phyloP scores from a whole-genome alignment of 2,888 invertebrate species.

The Anthrax anthrax region DNA sequence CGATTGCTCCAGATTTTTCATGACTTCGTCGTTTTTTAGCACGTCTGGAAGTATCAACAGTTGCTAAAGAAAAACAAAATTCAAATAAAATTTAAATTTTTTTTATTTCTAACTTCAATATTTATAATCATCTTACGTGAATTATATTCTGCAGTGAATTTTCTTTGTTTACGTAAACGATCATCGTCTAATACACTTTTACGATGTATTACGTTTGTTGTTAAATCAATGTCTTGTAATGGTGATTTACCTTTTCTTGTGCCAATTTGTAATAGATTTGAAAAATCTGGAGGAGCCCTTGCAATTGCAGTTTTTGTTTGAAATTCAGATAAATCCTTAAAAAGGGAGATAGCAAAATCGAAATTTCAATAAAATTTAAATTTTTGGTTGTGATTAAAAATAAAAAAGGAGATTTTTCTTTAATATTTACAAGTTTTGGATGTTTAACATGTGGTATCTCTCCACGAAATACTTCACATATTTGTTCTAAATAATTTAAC shows the following conservation, averaged over 20 bases:
- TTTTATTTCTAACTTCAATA: too few species aligned
- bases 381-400: neutral
- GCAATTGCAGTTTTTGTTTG: constrained; percentile 29
- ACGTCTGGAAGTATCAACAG: constrained; percentile 34
- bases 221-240: constrained; percentile 29
- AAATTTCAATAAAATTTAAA: too few species aligned
- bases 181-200: constrained; percentile 31
- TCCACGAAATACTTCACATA: constrained; percentile 81
- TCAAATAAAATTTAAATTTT: neutral
- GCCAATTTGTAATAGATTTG: constrained; percentile 25
- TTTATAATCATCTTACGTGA: constrained; percentile 9
- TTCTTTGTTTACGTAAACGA: constrained; percentile 28
- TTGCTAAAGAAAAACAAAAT: constrained; percentile 15
- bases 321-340: constrained; percentile 35
- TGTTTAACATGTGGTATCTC: constrained; percentile 75
- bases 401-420: too few species aligned
- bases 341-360: neutral
- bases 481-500: constrained; percentile 72
- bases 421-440: constrained; percentile 40
- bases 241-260: constrained; percentile 30
- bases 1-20: constrained; percentile 47
- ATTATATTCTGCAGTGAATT: constrained; percentile 23
- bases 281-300: constrained; percentile 31
- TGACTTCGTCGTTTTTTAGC: constrained; percentile 46
- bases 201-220: constrained; percentile 23